Evolutionary conservation across 2,888 invertebrate species (phyloP), one percentile per base, ranked within the genome.

Genomic region (Bruchidius siliquastri): DNA sequence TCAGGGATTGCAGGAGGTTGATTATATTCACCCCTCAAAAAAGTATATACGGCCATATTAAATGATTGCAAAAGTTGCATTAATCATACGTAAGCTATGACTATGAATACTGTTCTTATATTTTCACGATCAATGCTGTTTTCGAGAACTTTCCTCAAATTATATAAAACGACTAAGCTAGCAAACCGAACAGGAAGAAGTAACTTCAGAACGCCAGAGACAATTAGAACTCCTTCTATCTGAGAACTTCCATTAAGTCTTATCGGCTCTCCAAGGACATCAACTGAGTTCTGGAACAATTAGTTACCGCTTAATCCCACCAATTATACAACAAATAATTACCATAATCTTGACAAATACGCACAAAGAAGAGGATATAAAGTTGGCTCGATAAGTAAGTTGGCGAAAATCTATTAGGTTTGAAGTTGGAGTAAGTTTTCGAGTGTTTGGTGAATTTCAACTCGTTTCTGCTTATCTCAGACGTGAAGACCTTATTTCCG

Each of bases 281-380:
- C 68, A 68, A 68, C 2, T 68, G 22, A 68, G 21, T 20, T 68
- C 22, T 8, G 10, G 68, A 21, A 68, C 20, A 68, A 68, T 68
- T 68, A 68, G 68, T 68, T 68, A 13, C 68, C 68, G 68, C 21
- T 20, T 68, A 68, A 68, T 68, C 20, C 68, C 21, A 21, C 68
- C 68, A 68, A 68, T 68, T 68, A 68, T 68, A 68, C 68, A 68
- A 68, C 68, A 68, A 68, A 68, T 68, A 68, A 68, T 10, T 68
- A 68, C 21, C 20, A 22, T 68, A 68, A 68, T 68, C 68, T 68
- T 22, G 68, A 68, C 68, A 68, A 68, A 68, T 68, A 68, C 68
- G 68, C 68, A 18, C 68, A 68, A 68, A 68, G 68, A 68, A 22
- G 21, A 68, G 68, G 68, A 68, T 68, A 68, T 68, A 68, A 68